A percentile compares a stretch with the other conserved stretches of the same genome.
Evolutionary conservation across 2,113 vertebrate genomes (phyloP).

Genomic region (Marmota flaviventris): DNA sequence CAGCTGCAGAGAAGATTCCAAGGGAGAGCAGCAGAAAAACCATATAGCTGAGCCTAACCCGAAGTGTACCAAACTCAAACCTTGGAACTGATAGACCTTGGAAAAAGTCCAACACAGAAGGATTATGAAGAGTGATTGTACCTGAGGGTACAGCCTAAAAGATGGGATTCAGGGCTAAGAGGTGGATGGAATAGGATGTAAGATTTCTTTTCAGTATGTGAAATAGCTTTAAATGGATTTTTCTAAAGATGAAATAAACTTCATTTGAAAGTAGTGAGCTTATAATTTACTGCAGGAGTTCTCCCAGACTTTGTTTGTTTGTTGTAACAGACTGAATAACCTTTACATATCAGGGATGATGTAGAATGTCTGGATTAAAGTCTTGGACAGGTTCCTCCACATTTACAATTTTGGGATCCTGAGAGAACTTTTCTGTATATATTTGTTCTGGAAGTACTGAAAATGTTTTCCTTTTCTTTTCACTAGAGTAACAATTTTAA

Average conservation of each 20-base stretch:
- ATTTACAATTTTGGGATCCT: background rate
- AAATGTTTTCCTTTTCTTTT: slow-evolving; percentile 51
- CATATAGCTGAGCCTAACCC: background rate
- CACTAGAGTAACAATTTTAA: slow-evolving; percentile 22
- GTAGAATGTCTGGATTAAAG: background rate
- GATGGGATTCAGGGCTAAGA: background rate
- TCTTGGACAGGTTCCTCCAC: background rate
- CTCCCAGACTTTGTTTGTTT: background rate
- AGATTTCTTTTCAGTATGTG: background rate
- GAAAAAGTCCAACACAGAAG: background rate
- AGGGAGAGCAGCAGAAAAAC: background rate
- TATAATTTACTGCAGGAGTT: background rate
- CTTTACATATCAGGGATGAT: background rate
- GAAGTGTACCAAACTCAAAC: background rate
- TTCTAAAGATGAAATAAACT: background rate
- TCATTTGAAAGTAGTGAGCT: slow-evolving; percentile 44
- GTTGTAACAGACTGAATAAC: background rate
- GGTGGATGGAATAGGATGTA: background rate
- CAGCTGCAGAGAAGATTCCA: background rate
- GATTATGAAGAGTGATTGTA: background rate
- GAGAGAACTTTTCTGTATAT: slow-evolving; percentile 8
- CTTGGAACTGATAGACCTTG: background rate
- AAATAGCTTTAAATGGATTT: slow-evolving; percentile 1
- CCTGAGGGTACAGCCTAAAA: background rate
- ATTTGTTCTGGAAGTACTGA: slow-evolving; percentile 35